Percentiles rank a stretch among this genome's conserved stretches.
Evolutionary conservation across 2,113 vertebrate genomes (phyloP).

Genomic region (Struthio camelus): DNA sequence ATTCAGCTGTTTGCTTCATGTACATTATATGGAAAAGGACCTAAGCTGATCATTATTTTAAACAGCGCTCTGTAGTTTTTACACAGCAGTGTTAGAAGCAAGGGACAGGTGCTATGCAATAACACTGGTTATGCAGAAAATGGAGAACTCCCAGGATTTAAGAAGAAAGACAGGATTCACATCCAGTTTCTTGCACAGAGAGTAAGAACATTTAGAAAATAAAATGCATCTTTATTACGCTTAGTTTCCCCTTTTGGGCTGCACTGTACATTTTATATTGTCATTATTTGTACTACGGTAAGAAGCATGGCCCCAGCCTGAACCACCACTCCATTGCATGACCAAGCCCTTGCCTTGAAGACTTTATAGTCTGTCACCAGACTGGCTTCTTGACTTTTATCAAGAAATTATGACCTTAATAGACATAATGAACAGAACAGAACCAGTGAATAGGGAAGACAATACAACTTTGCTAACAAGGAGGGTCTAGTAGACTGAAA

Average conservation of each 20-base stretch:
- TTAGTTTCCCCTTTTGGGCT: neutral
- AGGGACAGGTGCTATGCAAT: neutral
- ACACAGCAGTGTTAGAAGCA: neutral
- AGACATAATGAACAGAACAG: neutral
- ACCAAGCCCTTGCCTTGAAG: neutral
- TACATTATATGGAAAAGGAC: neutral
- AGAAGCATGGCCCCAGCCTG: neutral
- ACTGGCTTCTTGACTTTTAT: neutral
- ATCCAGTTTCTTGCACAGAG: neutral
- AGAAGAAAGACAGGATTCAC: neutral
- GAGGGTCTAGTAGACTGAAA: neutral
- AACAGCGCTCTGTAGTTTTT: neutral
- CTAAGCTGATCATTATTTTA: neutral
- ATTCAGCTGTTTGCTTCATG: slow-evolving; percentile 42
- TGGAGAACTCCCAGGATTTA: neutral
- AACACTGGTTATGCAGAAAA: neutral
- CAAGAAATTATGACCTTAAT: neutral
- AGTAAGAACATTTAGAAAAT: neutral
- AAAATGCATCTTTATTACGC: neutral
- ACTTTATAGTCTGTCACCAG: neutral
- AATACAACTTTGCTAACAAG: neutral
- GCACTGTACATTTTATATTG: neutral
- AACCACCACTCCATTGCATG: neutral
- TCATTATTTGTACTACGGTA: neutral
- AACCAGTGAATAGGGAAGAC: neutral